Percentiles rank a stretch among this genome's conserved stretches.
These are phyloP conservation scores for Panopea generosa DNA, from an alignment of 2,888 invertebrate species.

Conservation along the genomic window DNA sequence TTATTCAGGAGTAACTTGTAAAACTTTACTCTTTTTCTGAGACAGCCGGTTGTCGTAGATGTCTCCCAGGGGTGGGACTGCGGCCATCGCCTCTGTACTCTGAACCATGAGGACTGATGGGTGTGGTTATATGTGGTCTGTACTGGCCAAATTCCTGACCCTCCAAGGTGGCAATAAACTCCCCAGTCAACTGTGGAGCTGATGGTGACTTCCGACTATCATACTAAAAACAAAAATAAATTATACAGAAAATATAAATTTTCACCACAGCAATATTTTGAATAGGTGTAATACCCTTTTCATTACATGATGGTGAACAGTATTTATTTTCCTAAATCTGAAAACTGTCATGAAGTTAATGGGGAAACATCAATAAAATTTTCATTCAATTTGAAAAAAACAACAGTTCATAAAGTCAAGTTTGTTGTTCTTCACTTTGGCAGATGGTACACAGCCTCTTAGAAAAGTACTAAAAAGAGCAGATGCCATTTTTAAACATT, in stretches of 20 bases:
- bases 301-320: too few relatives aligned
- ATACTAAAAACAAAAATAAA: constrained; percentile 21
- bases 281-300: constrained; percentile 2
- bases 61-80: constrained; percentile 55
- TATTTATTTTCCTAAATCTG: too few relatives aligned
- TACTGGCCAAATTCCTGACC: constrained; percentile 67
- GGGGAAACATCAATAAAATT: too few relatives aligned
- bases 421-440: too few relatives aligned
- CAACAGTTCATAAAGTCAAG: too few relatives aligned
- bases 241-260: constrained; percentile 5
- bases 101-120: constrained; percentile 42
- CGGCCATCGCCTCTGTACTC: constrained; percentile 38
- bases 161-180: constrained; percentile 62
- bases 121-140: constrained; percentile 56
- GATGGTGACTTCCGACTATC: constrained; percentile 49
- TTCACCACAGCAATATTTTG: neutral
- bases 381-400: too few relatives aligned
- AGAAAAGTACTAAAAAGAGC: too few relatives aligned
- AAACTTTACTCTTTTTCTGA: constrained; percentile 68
- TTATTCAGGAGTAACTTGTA: too few relatives aligned
- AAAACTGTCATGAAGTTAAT: too few relatives aligned
- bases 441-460: too few relatives aligned
- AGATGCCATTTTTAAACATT: too few relatives aligned
- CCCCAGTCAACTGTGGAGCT: constrained; percentile 52
- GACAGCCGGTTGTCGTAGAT: constrained; percentile 60